These are phyloP conservation scores for Sparidentex hasta DNA, from an alignment of 2,797 vertebrate species.

Conservation along the genomic window DNA sequence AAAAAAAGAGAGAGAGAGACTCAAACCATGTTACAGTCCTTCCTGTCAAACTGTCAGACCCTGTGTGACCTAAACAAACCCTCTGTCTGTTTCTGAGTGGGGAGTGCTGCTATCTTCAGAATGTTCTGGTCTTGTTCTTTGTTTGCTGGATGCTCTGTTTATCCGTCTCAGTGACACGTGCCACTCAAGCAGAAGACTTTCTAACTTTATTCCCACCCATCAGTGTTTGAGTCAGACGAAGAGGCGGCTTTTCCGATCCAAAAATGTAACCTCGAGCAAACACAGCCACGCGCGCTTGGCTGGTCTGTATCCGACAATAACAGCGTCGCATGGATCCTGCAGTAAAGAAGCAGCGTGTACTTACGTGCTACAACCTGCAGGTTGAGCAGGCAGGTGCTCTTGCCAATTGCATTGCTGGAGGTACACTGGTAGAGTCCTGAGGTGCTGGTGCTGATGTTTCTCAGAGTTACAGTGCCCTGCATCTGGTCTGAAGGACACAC, in stretches of 20 bases:
- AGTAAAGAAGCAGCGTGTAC: constrained; percentile 68
- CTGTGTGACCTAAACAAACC: constrained; percentile 19
- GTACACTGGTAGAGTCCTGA: constrained; percentile 97
- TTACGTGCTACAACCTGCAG: constrained; percentile 96
- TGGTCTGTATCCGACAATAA: background rate
- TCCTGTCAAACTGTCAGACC: constrained; percentile 58
- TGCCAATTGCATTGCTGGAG: constrained; percentile 95
- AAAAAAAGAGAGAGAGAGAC: background rate
- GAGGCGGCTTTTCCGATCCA: constrained; percentile 5
- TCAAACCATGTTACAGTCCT: constrained; percentile 1
- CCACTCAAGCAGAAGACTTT: constrained; percentile 25
- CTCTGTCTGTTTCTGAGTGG: constrained; percentile 18
- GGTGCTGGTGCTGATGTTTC: constrained; percentile 94
- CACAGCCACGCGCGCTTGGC: constrained; percentile 5
- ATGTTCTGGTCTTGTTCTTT: constrained; percentile 6
- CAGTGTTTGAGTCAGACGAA: background rate
- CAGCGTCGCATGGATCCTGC: background rate
- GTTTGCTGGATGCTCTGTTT: constrained; percentile 18
- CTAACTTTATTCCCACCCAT: constrained; percentile 7
- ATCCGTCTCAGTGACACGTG: constrained; percentile 14
- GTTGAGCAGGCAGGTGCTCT: constrained; percentile 95
- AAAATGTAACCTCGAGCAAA: constrained; percentile 4
- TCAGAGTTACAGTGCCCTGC: constrained; percentile 94
- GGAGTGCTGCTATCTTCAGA: constrained; percentile 3
- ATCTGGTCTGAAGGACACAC: constrained; percentile 90